Evolutionary conservation across 2,797 vertebrate genomes (phyloP), one percentile per base, ranked within the genome.

Genomic region (Sus cebifrons): DNA sequence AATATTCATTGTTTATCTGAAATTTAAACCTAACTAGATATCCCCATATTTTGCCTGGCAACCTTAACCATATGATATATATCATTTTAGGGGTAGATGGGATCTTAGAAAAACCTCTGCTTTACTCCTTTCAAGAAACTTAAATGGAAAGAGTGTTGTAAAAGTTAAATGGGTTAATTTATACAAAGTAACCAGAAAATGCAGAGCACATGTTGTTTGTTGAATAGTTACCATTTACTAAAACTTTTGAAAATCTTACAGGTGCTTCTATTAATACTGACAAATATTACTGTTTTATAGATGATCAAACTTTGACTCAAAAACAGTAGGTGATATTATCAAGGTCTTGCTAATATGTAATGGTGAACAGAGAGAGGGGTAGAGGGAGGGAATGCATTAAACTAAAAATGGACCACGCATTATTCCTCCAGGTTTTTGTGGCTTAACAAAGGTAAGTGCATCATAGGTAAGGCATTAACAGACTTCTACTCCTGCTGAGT

Each of bases 1-100:
- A 64, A 21, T 49, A 90, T 11, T 89, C n/a, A 79, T 21, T 65
- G 5, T 70, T 90, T 95, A 77, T 71, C 56, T 93, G 32, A 93
- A 77, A 70, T 75, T 49, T 4, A 87, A 83, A 78, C 36, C 73
- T 60, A 89, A 89, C 40, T 23, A 64, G 2, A 52, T 7, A 32
- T 67, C 13, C 67, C 67, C 23, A 5, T 70, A 74, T 81, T 85
- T 74, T 79, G 60, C 71, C 49, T 73, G 56, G 58, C 8, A 79
- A 60, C 16, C 25, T 77, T 67, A 78, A 73, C 13, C 6, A 64
- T 62, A 52, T 44, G 27, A 73, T 40, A 20, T 54, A 62, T 54
- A 62, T 62, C 32, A 83, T 32, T 84, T 64, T 78, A 77, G 36
- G 86, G 17, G 56, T 15, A 36, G 18, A 81, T n/a, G 12, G 14